Conservation (phyloP, 2,797 vertebrate genomes). For the Monodelphis domestica region DNA sequence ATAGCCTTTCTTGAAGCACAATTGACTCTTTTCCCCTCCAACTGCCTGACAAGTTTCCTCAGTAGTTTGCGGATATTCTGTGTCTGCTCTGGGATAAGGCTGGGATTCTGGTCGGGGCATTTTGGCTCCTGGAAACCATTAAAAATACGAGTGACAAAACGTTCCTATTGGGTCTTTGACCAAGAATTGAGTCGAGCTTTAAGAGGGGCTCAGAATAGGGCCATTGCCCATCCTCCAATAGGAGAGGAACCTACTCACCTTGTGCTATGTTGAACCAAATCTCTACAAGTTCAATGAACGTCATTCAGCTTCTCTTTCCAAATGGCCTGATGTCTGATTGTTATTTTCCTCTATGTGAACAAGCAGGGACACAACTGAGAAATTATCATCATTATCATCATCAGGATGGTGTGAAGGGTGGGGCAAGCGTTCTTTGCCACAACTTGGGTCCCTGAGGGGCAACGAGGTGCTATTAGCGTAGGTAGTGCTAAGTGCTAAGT, state of each 20-base stretch:
- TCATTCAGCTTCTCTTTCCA: slow-evolving; percentile 25
- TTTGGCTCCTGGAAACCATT: not conserved
- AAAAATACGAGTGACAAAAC: not conserved
- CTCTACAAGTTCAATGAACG: not conserved
- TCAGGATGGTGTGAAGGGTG: slow-evolving; percentile 50
- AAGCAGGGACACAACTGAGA: slow-evolving; percentile 68
- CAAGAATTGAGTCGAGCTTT: not conserved
- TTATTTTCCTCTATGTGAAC: slow-evolving; percentile 52
- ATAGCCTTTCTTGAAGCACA: not conserved
- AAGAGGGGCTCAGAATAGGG: not conserved
- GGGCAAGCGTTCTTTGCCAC: not conserved
- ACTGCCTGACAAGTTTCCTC: not conserved
- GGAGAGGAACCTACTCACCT: not conserved
- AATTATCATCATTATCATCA: slow-evolving; percentile 72
- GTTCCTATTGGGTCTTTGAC: not conserved
- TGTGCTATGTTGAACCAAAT: not conserved
- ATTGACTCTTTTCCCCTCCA: not conserved
- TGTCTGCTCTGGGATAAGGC: not conserved
- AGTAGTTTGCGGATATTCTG: not conserved
- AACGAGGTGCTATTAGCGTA: slow-evolving; percentile 33
- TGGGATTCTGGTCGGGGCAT: not conserved
- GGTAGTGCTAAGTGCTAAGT: slow-evolving; percentile 35
- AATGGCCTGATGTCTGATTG: slow-evolving; percentile 17
- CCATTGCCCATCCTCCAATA: not conserved
- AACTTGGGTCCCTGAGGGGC: not conserved